Conservation (phyloP, 2,797 vertebrate genomes). For the Sebastes reedi region DNA sequence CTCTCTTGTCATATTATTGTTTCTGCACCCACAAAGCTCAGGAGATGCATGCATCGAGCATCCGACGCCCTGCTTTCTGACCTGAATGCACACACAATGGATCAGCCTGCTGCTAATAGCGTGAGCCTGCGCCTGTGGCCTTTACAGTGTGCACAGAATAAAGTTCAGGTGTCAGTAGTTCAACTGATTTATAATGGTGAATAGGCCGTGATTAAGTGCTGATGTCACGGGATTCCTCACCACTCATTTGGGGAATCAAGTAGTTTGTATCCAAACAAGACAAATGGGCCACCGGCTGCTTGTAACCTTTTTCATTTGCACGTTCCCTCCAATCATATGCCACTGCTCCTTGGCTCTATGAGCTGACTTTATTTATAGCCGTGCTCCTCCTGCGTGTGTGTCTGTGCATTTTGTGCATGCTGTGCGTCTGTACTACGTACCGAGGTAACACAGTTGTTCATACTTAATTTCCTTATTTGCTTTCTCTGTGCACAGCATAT, state of each 20-base stretch:
- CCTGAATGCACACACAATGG: slow-evolving; percentile 82
- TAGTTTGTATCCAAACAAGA: slow-evolving; percentile 81
- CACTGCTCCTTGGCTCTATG: slow-evolving; percentile 62
- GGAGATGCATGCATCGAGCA: slow-evolving; percentile 61
- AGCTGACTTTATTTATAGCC: slow-evolving; percentile 78
- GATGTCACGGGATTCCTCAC: slow-evolving; percentile 79
- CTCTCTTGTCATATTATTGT: slow-evolving; percentile 50
- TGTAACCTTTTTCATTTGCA: slow-evolving; percentile 82
- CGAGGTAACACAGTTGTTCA: slow-evolving; percentile 31
- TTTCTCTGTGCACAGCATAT: not conserved
- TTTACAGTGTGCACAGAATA: slow-evolving; percentile 79
- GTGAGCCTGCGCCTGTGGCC: slow-evolving; percentile 74
- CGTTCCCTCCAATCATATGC: slow-evolving; percentile 75
- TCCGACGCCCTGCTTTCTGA: slow-evolving; percentile 74
- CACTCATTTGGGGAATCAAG: slow-evolving; percentile 83
- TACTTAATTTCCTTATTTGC: not conserved
- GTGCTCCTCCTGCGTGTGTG: slow-evolving; percentile 24
- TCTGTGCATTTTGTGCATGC: slow-evolving; percentile 42
- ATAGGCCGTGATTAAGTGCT: slow-evolving; percentile 79
- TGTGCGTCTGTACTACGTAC: slow-evolving; percentile 32
- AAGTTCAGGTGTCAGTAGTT: slow-evolving; percentile 87
- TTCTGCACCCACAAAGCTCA: slow-evolving; percentile 39
- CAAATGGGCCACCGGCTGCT: slow-evolving; percentile 73
- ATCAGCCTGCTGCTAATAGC: slow-evolving; percentile 81
- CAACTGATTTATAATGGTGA: slow-evolving; percentile 88